A percentile compares a stretch with the other conserved stretches of the same genome.
Conservation (phyloP, 2,888 invertebrate genomes). For the Laothoe populi region DNA sequence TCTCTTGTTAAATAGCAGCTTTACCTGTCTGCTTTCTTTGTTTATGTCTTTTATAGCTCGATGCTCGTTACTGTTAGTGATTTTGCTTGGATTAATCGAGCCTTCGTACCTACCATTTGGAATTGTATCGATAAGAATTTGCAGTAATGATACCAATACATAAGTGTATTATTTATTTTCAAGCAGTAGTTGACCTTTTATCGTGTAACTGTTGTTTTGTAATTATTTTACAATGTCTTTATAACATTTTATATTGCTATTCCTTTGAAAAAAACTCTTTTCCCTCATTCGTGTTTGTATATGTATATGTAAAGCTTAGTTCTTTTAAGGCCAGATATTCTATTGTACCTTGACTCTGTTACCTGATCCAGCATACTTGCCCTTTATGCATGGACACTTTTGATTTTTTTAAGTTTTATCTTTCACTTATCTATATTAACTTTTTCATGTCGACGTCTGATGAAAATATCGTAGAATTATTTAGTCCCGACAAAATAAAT, state of each 20-base stretch:
- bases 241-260: background rate
- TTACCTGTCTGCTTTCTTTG: conserved; percentile 5
- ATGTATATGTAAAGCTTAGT: conserved; percentile 16
- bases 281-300: background rate
- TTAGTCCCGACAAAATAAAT: too few relatives aligned
- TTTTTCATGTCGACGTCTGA: background rate
- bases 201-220: background rate
- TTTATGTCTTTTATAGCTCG: background rate
- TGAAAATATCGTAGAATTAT: too few relatives aligned
- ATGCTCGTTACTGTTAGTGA: background rate
- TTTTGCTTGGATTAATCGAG: background rate
- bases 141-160: too few relatives aligned
- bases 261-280: background rate
- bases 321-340: conserved; percentile 21
- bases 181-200: background rate
- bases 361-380: background rate
- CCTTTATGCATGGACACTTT: background rate
- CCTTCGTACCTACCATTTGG: background rate
- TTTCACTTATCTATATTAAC: background rate
- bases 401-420: background rate
- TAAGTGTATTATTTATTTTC: background rate
- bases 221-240: background rate
- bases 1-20: conserved; percentile 2
- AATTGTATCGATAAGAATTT: background rate
- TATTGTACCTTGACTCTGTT: conserved; percentile 1